Evolutionary conservation across 2,888 invertebrate genomes (phyloP), one percentile per base, ranked within the genome.

Genomic region (Apodemia hepburni): DNA sequence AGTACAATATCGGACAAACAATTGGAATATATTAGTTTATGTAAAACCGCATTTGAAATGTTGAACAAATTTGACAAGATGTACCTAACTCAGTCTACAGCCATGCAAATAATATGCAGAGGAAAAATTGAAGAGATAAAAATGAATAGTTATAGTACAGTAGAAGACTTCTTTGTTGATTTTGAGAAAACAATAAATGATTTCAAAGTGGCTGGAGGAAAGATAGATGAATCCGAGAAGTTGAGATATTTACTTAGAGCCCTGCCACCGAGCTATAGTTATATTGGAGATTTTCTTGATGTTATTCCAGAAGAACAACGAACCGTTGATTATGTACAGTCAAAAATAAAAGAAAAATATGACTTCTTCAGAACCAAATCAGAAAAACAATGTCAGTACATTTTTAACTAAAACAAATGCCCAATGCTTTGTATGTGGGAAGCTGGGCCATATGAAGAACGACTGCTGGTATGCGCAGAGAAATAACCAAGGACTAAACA

Each of bases 231-330:
- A 70, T 11, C 60, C 1, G 72, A 73, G n/a, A 73, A 71, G 66
- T 59, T 73, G 22, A 72, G 69, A 68, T 75, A 73, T 42, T 38
- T 73, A 51, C 65, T 72, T 6, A 72, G 65, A 72, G 70, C 71
- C 0, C 61, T 73, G 8, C 73, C 72, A 61, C 65, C 68, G 62
- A 71, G 68, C 27, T 73, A 72, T 60, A 72, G 71, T 65, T 71
- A 71, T 61, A 73, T 73, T 58, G 71, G 71, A 65, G 72, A 73
- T 68, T 73, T 73, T 60, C 45, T 72, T 42, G 71, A 72, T 66
- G 69, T 71, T 1, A 70, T 72, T 63, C 72, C 71, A 58, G 71
- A 72, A 64, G 68, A 72, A 68, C 68, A 71, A 67, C 64, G 66
- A 69, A 71, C 71, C 58, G 70, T 71, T 15, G 70, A 71, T 54